phyloP scores from a whole-genome alignment of 2,888 invertebrate species.

The Polyommatus iphigenia region DNA sequence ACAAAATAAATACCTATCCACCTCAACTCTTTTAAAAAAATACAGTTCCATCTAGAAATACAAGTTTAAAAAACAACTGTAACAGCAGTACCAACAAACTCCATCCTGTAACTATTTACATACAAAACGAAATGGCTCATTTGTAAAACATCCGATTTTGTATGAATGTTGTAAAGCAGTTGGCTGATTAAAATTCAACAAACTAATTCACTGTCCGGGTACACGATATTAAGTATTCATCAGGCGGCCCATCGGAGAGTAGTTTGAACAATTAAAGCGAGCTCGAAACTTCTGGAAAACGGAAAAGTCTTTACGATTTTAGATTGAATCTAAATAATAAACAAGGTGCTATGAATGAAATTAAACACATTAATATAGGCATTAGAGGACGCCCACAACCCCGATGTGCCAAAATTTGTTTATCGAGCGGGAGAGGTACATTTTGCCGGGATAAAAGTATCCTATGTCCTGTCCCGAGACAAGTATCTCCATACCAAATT shows the following conservation, averaged over 20 bases:
- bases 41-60: not conserved
- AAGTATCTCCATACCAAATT: no score
- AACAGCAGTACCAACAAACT: not conserved
- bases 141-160: not conserved
- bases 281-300: not conserved
- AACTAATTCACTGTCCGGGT: slow-evolving; percentile 22
- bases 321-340: not conserved
- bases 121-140: not conserved
- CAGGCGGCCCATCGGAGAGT: not conserved
- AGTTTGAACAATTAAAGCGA: not conserved
- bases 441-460: no score
- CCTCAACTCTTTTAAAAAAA: no score
- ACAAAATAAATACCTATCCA: no score
- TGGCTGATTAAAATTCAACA: slow-evolving; percentile 23
- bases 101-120: not conserved
- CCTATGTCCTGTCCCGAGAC: no score
- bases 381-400: no score
- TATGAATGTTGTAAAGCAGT: not conserved
- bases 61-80: not conserved
- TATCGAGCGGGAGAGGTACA: no score
- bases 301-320: not conserved
- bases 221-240: slow-evolving; percentile 16
- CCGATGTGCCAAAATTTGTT: no score
- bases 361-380: no score
- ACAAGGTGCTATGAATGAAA: not conserved